Base-by-base conservation (phyloP, 2,888 invertebrate species). In the Scaptomyza cyrtandrae region DNA sequence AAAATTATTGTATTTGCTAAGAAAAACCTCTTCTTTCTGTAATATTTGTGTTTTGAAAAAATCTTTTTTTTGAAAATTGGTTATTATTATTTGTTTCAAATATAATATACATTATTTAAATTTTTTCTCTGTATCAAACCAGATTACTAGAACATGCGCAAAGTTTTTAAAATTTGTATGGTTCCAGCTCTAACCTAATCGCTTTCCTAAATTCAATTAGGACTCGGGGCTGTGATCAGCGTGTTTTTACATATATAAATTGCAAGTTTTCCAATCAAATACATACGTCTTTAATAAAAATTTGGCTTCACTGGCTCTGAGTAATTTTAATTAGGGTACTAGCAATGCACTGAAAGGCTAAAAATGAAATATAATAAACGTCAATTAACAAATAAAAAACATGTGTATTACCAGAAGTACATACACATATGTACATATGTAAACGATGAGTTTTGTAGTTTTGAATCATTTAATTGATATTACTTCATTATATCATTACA, bases 401-500 rank as follows among this genome's bases (percentile, higher is more conserved):
- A 45, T 43, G 39, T 56, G 27, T 6, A 43, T 48, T 48, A 41
- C 19, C 24, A 24, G 31, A 61, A 19, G 31, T 55, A 53, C 6
- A 50, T 62, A 33, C 24, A 86, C 87, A 88, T 55, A 53, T 6
- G 48, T 60, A 33, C 24, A 86, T 88, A 88, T 86, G 78, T 52
- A 60, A 68, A 48, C 39, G 10, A 52, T 31, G 37, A 31, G 49
- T 33, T 39, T 53, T 84, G 61, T 86, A 80, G 88, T 87, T 76
- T 86, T 80, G 70, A 76, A 72, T 86, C 75, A 86, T 77, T 78
- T 78, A 78, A 86, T 80, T 80, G 78, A 77, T 81, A 81, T 83
- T 88, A 75, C 75, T 89, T 89, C 90, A 89, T 88, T 87, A 88
- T 89, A 85, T 89, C 55, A 75, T 75, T 74, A 59, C 55, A 59